A percentile compares a stretch with the other conserved stretches of the same genome.
These are phyloP conservation scores for Xylocopa sonorina DNA, from an alignment of 1,140 invertebrate genomes.

Conservation along the genomic window DNA sequence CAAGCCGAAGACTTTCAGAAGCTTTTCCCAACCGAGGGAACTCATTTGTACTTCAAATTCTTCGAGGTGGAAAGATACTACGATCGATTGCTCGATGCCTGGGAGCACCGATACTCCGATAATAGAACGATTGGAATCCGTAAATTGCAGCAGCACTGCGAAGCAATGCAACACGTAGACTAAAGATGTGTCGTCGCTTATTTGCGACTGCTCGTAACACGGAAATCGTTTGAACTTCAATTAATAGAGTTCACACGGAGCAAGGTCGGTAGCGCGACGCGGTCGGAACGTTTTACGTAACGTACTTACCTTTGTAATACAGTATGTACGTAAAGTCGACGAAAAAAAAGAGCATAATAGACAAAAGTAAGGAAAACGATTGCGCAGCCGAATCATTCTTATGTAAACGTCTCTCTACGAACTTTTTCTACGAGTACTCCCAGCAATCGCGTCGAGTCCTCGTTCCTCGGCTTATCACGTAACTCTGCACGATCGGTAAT, in stretches of 20 bases:
- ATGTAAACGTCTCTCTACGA: neutral
- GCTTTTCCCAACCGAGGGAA: slow-evolving; percentile 92
- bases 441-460: neutral
- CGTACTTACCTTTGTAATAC: neutral
- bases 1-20: slow-evolving; percentile 89
- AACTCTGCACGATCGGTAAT: neutral
- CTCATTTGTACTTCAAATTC: slow-evolving; percentile 90
- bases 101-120: slow-evolving; percentile 89
- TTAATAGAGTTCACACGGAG: neutral
- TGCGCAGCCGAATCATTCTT: neutral
- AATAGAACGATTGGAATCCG: slow-evolving; percentile 86
- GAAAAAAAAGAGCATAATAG: neutral
- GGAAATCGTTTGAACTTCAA: neutral
- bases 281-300: neutral
- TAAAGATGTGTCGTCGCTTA: neutral
- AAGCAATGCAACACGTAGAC: slow-evolving; percentile 11
- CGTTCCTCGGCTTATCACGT: slow-evolving; percentile 9
- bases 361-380: neutral
- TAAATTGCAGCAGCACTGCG: neutral
- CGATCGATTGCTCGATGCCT: slow-evolving; percentile 96
- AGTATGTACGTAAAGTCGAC: neutral
- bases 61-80: slow-evolving; percentile 94
- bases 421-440: neutral
- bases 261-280: slow-evolving; percentile 5
- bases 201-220: neutral